Conservation (phyloP, 1,140 invertebrate genomes). For the Cydia amplana region DNA sequence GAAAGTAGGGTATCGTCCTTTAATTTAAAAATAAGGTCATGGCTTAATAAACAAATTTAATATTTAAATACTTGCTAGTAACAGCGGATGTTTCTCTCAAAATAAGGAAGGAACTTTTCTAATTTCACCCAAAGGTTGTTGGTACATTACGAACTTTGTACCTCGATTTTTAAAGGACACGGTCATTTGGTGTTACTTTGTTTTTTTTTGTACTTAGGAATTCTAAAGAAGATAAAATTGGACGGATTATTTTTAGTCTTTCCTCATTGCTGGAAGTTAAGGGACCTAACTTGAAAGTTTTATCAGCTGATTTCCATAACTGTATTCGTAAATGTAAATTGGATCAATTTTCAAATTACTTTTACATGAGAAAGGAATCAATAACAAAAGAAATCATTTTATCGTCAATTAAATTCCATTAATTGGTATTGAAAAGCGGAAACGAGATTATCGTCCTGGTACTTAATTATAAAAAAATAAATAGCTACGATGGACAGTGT, state of each 20-base stretch:
- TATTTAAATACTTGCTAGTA: conserved; percentile 32
- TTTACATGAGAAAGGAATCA: no score
- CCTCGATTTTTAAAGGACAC: neutral
- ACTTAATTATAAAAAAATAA: neutral
- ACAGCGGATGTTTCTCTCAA: conserved; percentile 14
- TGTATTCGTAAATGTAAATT: no score
- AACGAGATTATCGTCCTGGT: neutral
- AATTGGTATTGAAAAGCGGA: neutral
- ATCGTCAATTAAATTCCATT: neutral
- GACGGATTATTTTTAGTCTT: no score
- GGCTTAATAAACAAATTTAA: conserved; percentile 32
- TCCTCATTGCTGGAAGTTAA: no score
- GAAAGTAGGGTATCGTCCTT: conserved; percentile 1
- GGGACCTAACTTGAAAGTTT: no score
- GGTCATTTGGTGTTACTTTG: no score
- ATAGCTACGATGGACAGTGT: neutral
- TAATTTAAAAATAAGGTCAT: conserved; percentile 29
- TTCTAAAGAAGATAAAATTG: no score
- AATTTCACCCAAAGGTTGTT: conserved; percentile 26
- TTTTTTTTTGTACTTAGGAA: no score
- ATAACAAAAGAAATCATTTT: no score
- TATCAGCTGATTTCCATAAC: no score
- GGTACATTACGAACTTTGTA: conserved; percentile 17
- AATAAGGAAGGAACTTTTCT: conserved; percentile 31
- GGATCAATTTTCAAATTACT: no score